A percentile compares a stretch with the other conserved stretches of the same genome.
Evolutionary conservation across 2,113 vertebrate species (phyloP).

Genomic region (Macheiramphus alcinus): DNA sequence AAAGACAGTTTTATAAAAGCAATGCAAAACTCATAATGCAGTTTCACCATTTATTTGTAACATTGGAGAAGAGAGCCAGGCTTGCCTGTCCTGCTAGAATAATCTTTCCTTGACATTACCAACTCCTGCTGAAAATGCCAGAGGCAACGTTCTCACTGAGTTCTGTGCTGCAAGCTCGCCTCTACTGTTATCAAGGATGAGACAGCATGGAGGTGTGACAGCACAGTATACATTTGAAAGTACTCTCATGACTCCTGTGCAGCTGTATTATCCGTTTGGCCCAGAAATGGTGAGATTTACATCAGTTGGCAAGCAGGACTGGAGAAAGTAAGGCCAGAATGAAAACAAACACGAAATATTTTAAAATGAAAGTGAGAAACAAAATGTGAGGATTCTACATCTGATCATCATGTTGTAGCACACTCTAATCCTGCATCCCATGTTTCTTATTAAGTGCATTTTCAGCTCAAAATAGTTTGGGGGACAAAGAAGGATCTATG

Average conservation of each 20-base stretch:
- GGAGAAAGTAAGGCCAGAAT: neutral
- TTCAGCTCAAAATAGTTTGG: neutral
- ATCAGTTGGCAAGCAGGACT: neutral
- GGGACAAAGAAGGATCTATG: neutral
- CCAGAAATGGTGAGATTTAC: neutral
- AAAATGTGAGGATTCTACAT: neutral
- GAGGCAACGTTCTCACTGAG: neutral
- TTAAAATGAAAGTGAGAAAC: neutral
- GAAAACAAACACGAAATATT: neutral
- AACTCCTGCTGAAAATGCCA: neutral
- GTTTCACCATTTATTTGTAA: neutral
- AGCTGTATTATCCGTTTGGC: neutral
- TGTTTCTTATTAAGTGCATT: neutral
- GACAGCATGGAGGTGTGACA: neutral
- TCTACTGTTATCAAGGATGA: neutral
- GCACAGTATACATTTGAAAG: neutral
- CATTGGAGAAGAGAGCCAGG: neutral
- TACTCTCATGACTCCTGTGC: neutral
- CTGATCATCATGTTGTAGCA: neutral
- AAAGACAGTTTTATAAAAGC: neutral
- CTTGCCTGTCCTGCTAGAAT: neutral
- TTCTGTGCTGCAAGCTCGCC: neutral
- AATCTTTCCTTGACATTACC: neutral
- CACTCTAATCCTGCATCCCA: neutral
- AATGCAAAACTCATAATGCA: neutral